These are phyloP conservation scores for Caenorhabditis japonica DNA, from an alignment of 2,888 invertebrate genomes.

Conservation along the genomic window DNA sequence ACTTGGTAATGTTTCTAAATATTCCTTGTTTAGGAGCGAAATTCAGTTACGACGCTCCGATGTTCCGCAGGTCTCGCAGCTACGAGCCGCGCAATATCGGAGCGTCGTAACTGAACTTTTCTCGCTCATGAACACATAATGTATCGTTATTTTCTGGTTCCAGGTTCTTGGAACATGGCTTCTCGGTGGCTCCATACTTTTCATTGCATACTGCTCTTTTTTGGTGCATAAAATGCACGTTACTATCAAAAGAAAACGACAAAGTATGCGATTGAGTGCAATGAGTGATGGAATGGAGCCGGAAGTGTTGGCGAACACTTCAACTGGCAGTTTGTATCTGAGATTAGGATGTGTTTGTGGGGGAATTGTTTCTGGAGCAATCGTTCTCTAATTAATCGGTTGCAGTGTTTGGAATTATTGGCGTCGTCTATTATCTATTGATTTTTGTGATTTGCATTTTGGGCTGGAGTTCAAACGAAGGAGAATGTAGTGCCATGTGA, in stretches of 20 bases:
- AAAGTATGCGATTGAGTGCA: conserved; percentile 43
- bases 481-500: conserved; percentile 57
- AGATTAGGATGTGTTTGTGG: conserved; percentile 66
- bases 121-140: no score
- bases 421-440: conserved; percentile 62
- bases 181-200: conserved; percentile 58
- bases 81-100: no score
- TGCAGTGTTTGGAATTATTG: conserved; percentile 67
- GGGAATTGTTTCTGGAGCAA: no score
- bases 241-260: conserved; percentile 39
- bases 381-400: no score
- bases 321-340: conserved; percentile 68
- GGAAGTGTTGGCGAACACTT: conserved; percentile 62
- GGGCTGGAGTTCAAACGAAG: conserved; percentile 57
- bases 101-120: no score
- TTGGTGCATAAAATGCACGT: conserved; percentile 52
- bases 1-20: conserved; percentile 44
- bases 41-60: no score
- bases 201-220: conserved; percentile 60
- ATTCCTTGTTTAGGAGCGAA: neutral
- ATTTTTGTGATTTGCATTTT: conserved; percentile 58
- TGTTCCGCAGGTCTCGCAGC: no score
- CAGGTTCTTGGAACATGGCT: conserved; percentile 60
- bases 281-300: conserved; percentile 36
- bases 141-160: neutral